A percentile compares a stretch with the other conserved stretches of the same genome.
Conservation (phyloP, 1,140 invertebrate genomes). For the Meloidogyne floridensis region DNA sequence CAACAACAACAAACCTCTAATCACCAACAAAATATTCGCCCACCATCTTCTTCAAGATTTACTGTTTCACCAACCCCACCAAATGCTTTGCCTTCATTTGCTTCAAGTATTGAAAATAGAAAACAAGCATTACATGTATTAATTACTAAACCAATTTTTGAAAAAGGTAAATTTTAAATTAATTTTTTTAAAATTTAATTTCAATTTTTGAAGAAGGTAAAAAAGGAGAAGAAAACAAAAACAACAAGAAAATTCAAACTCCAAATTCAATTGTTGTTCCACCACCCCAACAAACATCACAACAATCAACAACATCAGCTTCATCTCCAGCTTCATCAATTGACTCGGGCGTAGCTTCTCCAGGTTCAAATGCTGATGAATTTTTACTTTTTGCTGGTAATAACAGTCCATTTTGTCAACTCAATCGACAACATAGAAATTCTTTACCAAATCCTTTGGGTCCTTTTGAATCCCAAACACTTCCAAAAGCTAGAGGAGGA, state of each 20-base stretch:
- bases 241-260: neutral
- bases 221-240: neutral
- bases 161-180: neutral
- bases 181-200: too few relatives aligned
- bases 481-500: slow-evolving; percentile 14
- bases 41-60: slow-evolving; percentile 7
- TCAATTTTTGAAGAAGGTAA: neutral
- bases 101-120: neutral
- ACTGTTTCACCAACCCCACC: slow-evolving; percentile 26
- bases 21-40: neutral
- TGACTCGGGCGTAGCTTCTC: slow-evolving; percentile 35
- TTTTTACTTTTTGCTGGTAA: slow-evolving; percentile 11
- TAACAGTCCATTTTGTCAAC: neutral
- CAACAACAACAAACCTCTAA: neutral
- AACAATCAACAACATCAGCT: neutral
- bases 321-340: slow-evolving; percentile 27
- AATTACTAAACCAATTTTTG: neutral
- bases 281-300: neutral
- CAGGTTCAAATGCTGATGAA: slow-evolving; percentile 19
- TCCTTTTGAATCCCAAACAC: slow-evolving; percentile 11
- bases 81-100: slow-evolving; percentile 16
- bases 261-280: neutral
- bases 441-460: neutral
- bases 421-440: neutral
- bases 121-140: slow-evolving; percentile 16